Evolutionary conservation across 2,113 vertebrate genomes (phyloP), one percentile per base, ranked within the genome.

Genomic region (Ranitomeya variabilis): DNA sequence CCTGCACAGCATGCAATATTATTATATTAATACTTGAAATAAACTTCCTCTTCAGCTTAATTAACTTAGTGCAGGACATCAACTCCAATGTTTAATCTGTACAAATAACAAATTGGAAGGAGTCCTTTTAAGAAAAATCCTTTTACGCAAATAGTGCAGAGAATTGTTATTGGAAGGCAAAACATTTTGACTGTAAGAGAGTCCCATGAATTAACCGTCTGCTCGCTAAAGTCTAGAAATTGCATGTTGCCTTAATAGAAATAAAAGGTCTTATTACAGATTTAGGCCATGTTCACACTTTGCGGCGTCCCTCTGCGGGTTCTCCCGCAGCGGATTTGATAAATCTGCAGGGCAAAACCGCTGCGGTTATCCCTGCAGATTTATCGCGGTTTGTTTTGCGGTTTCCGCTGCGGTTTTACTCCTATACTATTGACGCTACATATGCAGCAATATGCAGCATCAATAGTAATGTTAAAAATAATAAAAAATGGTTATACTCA

Each of bases 11-110:
- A 37, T 54, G 81, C 45, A n/a, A 71, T 83, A 83, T 52, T 84
- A 55, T 52, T 55, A 15, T 54, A 54, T 69, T 64, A 69, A 55
- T 55, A 69, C 45, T 15, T 69, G 45, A 54, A 71, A 84, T 52
- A n/a, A n/a, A 55, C 51, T 71, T 84, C 64, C 62, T 83, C 62
- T 67, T 69, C 64, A 15, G 62, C 62, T 54, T 83, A 67, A 83
- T 66, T 83, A 66, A 67, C n/a, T 83, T 83, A 83, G 54, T 59
- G 77, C 59, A 37, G 59, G 59, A 82, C 57, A 82, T 55, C 80
- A 82, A 82, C 59, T 82, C 80, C 10, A 11, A 23, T 21, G 60
- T 19, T 83, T 67, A 83, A 67, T 83, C 80, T n/a, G 80, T 83
- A 51, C 80, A 83, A 83, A 83, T 51, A 66, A 62, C 80, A 80